These are phyloP conservation scores for Varanus salvator DNA, from an alignment of 2,113 vertebrate genomes.

Conservation along the genomic window DNA sequence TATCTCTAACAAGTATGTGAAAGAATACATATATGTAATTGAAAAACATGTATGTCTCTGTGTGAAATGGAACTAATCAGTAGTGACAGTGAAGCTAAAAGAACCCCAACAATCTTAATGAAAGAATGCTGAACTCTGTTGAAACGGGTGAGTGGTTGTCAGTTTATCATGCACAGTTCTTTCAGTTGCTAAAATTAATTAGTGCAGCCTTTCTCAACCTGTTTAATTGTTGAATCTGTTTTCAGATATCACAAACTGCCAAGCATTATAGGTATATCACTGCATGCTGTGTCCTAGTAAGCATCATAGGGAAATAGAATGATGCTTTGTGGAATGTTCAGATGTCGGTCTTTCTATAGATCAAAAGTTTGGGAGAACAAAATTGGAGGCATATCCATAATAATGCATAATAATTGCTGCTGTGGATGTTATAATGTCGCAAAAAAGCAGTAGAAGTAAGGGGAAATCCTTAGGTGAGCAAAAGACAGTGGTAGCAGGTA, in stretches of 20 bases:
- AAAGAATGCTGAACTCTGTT: too few relatives aligned
- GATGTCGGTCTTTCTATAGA: background rate
- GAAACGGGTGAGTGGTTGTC: too few relatives aligned
- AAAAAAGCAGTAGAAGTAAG: background rate
- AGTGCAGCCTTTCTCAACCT: too few relatives aligned
- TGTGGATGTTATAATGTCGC: background rate
- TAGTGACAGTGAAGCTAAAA: too few relatives aligned
- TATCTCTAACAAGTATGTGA: too few relatives aligned
- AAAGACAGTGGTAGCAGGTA: background rate
- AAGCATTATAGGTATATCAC: background rate
- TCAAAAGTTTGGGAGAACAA: background rate
- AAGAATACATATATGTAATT: too few relatives aligned
- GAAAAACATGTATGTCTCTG: too few relatives aligned
- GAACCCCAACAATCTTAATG: too few relatives aligned
- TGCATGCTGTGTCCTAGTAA: background rate
- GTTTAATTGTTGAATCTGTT: background rate
- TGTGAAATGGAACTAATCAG: too few relatives aligned
- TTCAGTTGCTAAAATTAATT: too few relatives aligned
- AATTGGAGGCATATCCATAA: background rate
- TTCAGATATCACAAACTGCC: background rate
- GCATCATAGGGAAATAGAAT: background rate
- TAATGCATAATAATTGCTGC: background rate
- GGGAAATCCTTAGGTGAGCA: background rate
- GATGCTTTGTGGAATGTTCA: background rate
- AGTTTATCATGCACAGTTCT: too few relatives aligned